A percentile compares a stretch with the other conserved stretches of the same genome.
These are phyloP conservation scores for Montipora efflorescens DNA, from an alignment of 64 coral and sea anemone genomes.

Conservation along the genomic window DNA sequence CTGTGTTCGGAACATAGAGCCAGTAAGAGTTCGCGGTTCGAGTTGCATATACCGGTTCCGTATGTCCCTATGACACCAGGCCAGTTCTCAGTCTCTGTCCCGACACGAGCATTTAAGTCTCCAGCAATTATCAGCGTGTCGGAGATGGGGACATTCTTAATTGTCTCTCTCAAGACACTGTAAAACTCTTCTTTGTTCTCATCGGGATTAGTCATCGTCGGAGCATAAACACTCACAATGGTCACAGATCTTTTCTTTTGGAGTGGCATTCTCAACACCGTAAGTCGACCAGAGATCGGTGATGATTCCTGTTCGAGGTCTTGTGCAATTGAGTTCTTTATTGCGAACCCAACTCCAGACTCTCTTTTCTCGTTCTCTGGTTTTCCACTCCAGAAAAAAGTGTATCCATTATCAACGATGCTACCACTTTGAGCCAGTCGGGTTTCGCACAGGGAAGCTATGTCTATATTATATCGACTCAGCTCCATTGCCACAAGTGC, in stretches of 20 bases:
- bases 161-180: not conserved
- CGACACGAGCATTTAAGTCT: not conserved
- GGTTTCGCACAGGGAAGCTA: too few relatives aligned
- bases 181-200: too few relatives aligned
- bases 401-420: too few relatives aligned
- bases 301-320: not conserved
- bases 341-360: constrained; percentile 29
- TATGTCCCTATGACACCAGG: not conserved
- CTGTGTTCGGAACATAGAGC: not conserved
- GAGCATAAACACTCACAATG: not conserved
- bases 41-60: constrained; percentile 18
- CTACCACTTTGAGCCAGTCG: too few relatives aligned
- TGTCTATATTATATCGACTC: too few relatives aligned
- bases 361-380: constrained; percentile 12
- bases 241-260: constrained; percentile 7
- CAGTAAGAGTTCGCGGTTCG: not conserved
- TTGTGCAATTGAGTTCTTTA: not conserved
- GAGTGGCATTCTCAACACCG: not conserved
- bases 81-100: constrained; percentile 6
- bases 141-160: not conserved
- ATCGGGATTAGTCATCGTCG: too few relatives aligned
- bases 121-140: constrained; percentile 1
- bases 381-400: too few relatives aligned
- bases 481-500: too few relatives aligned
- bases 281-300: not conserved